phyloP scores from a whole-genome alignment of 2,888 invertebrate genomes.

The Lasioglossum calceatum region DNA sequence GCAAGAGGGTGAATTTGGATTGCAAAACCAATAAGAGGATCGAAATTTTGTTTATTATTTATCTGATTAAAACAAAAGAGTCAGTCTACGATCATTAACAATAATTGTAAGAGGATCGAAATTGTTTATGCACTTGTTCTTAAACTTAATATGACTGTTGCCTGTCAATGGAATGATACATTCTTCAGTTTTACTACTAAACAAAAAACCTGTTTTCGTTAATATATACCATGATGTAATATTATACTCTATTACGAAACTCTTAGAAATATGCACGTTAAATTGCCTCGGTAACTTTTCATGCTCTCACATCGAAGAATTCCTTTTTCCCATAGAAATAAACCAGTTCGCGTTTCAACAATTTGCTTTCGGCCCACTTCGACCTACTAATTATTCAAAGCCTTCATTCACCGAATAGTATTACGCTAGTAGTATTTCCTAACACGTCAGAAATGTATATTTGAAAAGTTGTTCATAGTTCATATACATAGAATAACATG shows the following conservation, averaged over 20 bases:
- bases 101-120: not conserved
- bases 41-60: no score
- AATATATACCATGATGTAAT: conserved; percentile 7
- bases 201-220: conserved; percentile 18
- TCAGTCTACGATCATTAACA: not conserved
- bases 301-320: not conserved
- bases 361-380: not conserved
- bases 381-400: not conserved
- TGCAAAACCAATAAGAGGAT: no score
- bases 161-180: not conserved
- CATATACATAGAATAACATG: not conserved
- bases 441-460: not conserved
- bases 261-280: conserved; percentile 1
- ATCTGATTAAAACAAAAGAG: not conserved
- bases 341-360: conserved; percentile 30
- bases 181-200: not conserved
- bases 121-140: not conserved
- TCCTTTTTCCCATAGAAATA: conserved; percentile 10
- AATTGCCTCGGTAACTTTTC: not conserved
- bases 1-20: no score
- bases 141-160: not conserved
- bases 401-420: not conserved
- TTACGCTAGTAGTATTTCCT: not conserved
- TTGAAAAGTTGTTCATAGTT: not conserved
- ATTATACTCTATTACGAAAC: conserved; percentile 17